These are phyloP conservation scores for Percina caprodes DNA, from an alignment of 2,113 vertebrate genomes.

Conservation along the genomic window DNA sequence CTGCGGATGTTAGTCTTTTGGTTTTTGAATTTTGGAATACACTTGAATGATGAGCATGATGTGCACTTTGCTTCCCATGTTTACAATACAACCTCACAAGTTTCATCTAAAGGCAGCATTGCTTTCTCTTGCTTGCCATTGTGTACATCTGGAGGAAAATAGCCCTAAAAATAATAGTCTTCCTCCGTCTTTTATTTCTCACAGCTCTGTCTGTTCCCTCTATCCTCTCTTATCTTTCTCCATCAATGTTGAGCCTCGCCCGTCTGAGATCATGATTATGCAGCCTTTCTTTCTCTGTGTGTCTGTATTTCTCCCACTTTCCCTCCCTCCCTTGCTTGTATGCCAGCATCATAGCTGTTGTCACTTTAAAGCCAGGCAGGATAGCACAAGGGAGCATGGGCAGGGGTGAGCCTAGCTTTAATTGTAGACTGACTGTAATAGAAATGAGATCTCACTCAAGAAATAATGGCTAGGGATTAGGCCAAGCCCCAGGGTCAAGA, in stretches of 20 bases:
- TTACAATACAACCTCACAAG: background rate
- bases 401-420: slow-evolving; percentile 58
- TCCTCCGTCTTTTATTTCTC: slow-evolving; percentile 7
- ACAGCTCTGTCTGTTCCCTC: slow-evolving; percentile 18
- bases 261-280: slow-evolving; percentile 49
- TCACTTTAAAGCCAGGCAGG: slow-evolving; percentile 47
- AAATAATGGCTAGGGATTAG: slow-evolving; percentile 76
- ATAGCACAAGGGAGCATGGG: slow-evolving; percentile 41
- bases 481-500: slow-evolving; percentile 71
- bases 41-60: background rate
- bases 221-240: slow-evolving; percentile 36
- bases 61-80: background rate
- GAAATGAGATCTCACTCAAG: slow-evolving; percentile 77
- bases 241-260: slow-evolving; percentile 23
- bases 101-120: background rate
- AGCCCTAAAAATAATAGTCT: background rate
- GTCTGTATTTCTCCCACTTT: slow-evolving; percentile 6
- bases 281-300: slow-evolving; percentile 13
- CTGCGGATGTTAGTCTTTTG: background rate
- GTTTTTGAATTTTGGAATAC: background rate
- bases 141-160: slow-evolving; percentile 24
- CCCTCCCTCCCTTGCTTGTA: slow-evolving; percentile 3
- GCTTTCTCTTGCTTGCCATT: background rate
- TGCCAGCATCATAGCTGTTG: slow-evolving; percentile 25
- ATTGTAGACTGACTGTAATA: slow-evolving; percentile 62